A percentile compares a stretch with the other conserved stretches of the same genome.
Conservation (phyloP, 92 coral and sea anemone genomes). For the Porites evermanni region DNA sequence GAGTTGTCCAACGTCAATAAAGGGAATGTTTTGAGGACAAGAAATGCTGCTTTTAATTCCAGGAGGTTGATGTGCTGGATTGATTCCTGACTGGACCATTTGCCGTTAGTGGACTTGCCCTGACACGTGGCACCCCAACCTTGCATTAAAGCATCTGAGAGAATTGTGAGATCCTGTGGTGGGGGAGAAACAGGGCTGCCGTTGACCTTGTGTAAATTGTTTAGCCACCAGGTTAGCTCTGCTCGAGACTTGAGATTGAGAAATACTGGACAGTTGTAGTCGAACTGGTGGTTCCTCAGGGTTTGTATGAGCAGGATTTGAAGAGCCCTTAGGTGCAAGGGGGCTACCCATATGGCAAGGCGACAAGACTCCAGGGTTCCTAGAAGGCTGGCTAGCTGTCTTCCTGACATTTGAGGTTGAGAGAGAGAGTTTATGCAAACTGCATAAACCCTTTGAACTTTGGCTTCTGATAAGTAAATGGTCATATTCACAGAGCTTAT, state of each 20-base stretch:
- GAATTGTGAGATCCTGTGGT: constrained; percentile 42
- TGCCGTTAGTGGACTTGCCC: constrained; percentile 52
- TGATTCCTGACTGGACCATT: constrained; percentile 57
- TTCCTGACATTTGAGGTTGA: too few species aligned
- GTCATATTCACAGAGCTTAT: too few species aligned
- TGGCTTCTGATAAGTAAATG: too few species aligned
- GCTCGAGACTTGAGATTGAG: constrained; percentile 29
- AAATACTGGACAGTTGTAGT: constrained; percentile 25
- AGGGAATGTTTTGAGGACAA: constrained; percentile 53
- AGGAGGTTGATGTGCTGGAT: constrained; percentile 56
- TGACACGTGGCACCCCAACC: constrained; percentile 66
- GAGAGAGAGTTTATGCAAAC: too few species aligned
- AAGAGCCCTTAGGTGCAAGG: constrained; percentile 43
- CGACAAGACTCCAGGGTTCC: constrained; percentile 51
- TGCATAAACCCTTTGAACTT: too few species aligned
- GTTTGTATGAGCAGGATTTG: constrained; percentile 38
- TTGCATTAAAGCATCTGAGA: constrained; percentile 55
- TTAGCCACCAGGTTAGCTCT: constrained; percentile 62
- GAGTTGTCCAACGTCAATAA: constrained; percentile 58
- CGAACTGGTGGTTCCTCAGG: constrained; percentile 38
- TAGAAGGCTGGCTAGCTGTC: background rate
- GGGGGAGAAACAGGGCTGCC: constrained; percentile 47
- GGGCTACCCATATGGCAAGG: constrained; percentile 54
- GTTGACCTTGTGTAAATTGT: constrained; percentile 39
- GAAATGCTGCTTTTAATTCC: constrained; percentile 54